phyloP scores from a whole-genome alignment of 37 sponge, comb jelly and placozoan genomes.

The Ephydatia muelleri region DNA sequence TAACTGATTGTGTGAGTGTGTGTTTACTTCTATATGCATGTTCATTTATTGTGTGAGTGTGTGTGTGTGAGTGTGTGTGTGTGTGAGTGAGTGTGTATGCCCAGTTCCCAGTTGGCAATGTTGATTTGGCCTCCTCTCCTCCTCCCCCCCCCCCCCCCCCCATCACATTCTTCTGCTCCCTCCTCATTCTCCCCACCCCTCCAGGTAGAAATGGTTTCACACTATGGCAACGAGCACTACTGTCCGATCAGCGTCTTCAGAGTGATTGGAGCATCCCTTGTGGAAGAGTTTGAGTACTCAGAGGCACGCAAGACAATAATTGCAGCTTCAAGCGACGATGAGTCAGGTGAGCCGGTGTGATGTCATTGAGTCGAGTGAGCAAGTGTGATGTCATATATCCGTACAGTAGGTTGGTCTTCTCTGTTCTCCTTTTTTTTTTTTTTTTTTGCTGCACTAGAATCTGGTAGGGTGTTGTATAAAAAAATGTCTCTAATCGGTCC shows the following conservation, averaged over 20 bases:
- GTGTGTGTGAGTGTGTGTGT: too few species aligned
- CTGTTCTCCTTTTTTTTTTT: too few species aligned
- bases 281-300: slow-evolving; percentile 73
- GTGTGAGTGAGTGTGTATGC: too few species aligned
- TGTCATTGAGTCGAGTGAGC: not conserved
- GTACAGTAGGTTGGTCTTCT: too few species aligned
- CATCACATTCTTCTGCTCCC: not conserved
- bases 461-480: too few species aligned
- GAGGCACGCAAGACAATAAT: slow-evolving; percentile 14
- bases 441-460: too few species aligned
- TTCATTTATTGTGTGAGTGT: too few species aligned
- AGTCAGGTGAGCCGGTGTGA: not conserved
- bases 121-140: not conserved
- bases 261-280: slow-evolving; percentile 86
- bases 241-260: slow-evolving; percentile 87
- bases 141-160: not conserved
- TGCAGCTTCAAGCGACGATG: not conserved
- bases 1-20: too few species aligned
- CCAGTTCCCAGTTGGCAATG: too few species aligned
- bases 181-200: not conserved
- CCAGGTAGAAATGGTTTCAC: slow-evolving; percentile 77
- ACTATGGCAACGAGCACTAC: slow-evolving; percentile 87
- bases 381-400: too few species aligned
- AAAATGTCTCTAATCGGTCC: too few species aligned
- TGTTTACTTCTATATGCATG: too few species aligned